Evolutionary conservation across 2,113 vertebrate species (phyloP), one percentile per base, ranked within the genome.

Genomic region (Marmota monax): DNA sequence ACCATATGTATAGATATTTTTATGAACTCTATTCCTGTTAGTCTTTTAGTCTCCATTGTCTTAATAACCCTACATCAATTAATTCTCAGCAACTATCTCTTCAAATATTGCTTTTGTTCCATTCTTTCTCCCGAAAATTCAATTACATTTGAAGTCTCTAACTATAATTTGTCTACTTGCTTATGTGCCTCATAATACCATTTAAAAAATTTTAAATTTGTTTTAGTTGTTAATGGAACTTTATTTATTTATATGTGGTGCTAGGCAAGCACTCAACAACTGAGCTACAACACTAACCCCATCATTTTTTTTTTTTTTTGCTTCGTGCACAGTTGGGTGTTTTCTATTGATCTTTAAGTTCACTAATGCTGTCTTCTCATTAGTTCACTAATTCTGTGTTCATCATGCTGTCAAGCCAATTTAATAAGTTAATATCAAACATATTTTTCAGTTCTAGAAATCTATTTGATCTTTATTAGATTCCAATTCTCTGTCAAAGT

Each of bases 381-480:
- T 65, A 70, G 65, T 80, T 96, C n/a, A 85, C 61, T 67, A 90
- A 56, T 80, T 80, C n/a, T 86, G 34, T 87, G 27, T 89, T 92
- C 25, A 77, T 23, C 18, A 23, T 90, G n/a, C 29, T 37, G 32
- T 34, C 29, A 82, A 70, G 42, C 3, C 34, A 22, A 87, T 16
- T 42, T n/a, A 82, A 20, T 84, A 87, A 67, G 45, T 32, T 58
- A 79, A 5, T 67, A 53, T 53, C 51, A 53, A 53, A 53, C 51
- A 53, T 51, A 51, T 53, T 53, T 53, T 53, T 53, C 51, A 53
- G 51, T 53, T 53, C 14, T 53, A 67, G 29, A 18, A 56, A 78
- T 73, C 22, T 32, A 67, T 4, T 56, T 83, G 87, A 77, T n/a
- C 51, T 53, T 53, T 94, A 48, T 53, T 86, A 72, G 69, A 56